Evolutionary conservation across 2,888 invertebrate genomes (phyloP), one percentile per base, ranked within the genome.

Genomic region (Trissolcus brochymenae): DNA sequence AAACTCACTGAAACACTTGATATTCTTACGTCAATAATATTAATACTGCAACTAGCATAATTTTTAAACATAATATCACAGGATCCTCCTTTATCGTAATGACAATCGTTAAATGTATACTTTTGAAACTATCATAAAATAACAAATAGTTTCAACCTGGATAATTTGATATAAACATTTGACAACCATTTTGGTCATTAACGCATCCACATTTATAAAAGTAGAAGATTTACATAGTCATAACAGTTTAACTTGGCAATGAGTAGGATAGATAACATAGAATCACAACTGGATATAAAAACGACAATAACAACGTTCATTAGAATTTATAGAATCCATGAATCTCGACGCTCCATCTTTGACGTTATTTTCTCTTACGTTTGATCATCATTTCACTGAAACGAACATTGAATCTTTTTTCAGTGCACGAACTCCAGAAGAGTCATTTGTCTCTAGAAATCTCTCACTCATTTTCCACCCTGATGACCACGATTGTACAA

Each of bases 391-490:
- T 13, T 19, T 35, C 9, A 11, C 17, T 13, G 35, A 40, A 62
- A 41, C 29, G 40, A 68, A 54, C 11, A 11, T 2, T 54, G 66
- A 74, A 74, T 53, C 56, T 61, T 74, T 74, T 74, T 66, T 67
- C 73, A 67, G 73, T 62, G 73, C 61, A 25, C 21, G 43, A 54
- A 66, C 65, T 73, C 62, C 6, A 11, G 49, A 43, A 25, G 64
- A 64, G 64, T 60, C 56, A 57, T 50, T 35, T 49, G 51, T 71
- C 21, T 57, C 53, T 70, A 46, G 46, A 54, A 68, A 54, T 61
- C 56, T 16, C 14, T 56, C 71, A 62, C 49, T 62, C 51, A n/a
- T 7, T 16, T 46, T 9, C 16, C 56, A 56, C 56, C 56, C 51
- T 51, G 51, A 51, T 51, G 17, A 51, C 19, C 51, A 51, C 21